These are phyloP conservation scores for Virgularia gustaviana DNA, from an alignment of 92 coral and sea anemone genomes.

Conservation along the genomic window DNA sequence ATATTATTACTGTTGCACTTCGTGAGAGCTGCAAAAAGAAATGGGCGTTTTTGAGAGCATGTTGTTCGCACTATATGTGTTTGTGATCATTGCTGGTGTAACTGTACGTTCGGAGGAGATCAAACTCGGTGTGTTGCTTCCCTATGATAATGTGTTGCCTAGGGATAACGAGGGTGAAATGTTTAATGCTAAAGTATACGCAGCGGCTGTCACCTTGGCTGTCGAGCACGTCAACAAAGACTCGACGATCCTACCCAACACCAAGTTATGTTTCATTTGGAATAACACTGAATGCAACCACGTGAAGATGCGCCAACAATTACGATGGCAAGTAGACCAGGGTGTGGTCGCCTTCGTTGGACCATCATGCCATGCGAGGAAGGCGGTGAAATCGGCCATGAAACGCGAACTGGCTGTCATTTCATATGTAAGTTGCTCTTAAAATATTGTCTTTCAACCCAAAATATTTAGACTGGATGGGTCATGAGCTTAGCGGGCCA, in stretches of 20 bases:
- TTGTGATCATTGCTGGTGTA: background rate
- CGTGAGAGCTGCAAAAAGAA: background rate
- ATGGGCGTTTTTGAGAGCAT: background rate
- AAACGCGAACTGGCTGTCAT: constrained; percentile 80
- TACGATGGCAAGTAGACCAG: constrained; percentile 71
- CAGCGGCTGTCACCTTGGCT: constrained; percentile 86
- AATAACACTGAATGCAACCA: constrained; percentile 91
- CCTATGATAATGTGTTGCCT: constrained; percentile 59
- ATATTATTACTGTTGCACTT: too few species aligned
- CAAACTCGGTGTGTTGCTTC: constrained; percentile 79
- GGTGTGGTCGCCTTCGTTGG: constrained; percentile 94
- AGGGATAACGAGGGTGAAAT: constrained; percentile 28
- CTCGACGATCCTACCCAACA: constrained; percentile 66
- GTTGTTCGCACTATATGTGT: background rate
- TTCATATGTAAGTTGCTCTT: constrained; percentile 74
- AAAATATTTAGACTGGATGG: background rate
- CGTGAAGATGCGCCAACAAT: constrained; percentile 63
- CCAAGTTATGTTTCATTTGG: constrained; percentile 84
- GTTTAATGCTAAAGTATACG: constrained; percentile 32
- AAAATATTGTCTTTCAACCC: background rate
- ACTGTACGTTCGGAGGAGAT: constrained; percentile 48
- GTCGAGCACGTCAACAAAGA: constrained; percentile 77
- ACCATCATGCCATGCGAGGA: constrained; percentile 78
- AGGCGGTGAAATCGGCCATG: constrained; percentile 81
- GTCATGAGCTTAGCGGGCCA: too few species aligned